These are phyloP conservation scores for Drosophila setifemur DNA, from an alignment of 1,140 invertebrate species.

Conservation along the genomic window DNA sequence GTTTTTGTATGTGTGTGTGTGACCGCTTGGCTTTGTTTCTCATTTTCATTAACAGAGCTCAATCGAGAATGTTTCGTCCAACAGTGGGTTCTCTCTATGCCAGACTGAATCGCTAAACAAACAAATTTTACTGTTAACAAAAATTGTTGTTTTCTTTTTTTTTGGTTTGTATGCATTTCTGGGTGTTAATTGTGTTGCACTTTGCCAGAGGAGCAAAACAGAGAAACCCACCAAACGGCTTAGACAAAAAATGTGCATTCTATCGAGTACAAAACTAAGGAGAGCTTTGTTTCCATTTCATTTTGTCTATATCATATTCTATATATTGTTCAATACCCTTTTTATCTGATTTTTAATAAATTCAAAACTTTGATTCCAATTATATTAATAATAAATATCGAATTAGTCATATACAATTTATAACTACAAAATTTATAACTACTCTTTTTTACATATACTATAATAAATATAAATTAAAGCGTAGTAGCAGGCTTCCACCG, in stretches of 20 bases:
- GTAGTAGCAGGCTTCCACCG: too few relatives aligned
- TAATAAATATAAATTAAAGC: too few relatives aligned
- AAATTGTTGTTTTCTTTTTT: slow-evolving; percentile 4
- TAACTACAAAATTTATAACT: too few relatives aligned
- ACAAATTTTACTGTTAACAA: slow-evolving; percentile 78
- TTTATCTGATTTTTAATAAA: too few relatives aligned
- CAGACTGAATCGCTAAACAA: slow-evolving; percentile 50
- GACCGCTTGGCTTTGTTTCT: slow-evolving; percentile 73
- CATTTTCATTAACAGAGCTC: slow-evolving; percentile 77
- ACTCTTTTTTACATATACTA: too few relatives aligned
- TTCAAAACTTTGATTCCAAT: too few relatives aligned
- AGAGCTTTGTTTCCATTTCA: slow-evolving; percentile 42
- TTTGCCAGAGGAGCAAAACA: too few relatives aligned
- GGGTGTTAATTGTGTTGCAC: slow-evolving; percentile 80
- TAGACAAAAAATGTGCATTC: slow-evolving; percentile 38
- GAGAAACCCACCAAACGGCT: slow-evolving; percentile 32
- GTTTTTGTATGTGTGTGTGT: slow-evolving; percentile 11
- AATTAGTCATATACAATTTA: too few relatives aligned
- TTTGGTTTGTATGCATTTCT: slow-evolving; percentile 61
- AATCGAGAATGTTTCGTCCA: slow-evolving; percentile 59
- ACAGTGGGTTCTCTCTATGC: slow-evolving; percentile 61
- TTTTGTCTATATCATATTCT: neutral
- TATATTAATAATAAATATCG: too few relatives aligned
- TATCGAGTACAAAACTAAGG: slow-evolving; percentile 51
- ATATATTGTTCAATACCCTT: neutral